Percentiles rank a stretch among this genome's conserved stretches.
These are phyloP conservation scores for Paedocypris micromegethes DNA, from an alignment of 2,797 vertebrate species.

Conservation along the genomic window DNA sequence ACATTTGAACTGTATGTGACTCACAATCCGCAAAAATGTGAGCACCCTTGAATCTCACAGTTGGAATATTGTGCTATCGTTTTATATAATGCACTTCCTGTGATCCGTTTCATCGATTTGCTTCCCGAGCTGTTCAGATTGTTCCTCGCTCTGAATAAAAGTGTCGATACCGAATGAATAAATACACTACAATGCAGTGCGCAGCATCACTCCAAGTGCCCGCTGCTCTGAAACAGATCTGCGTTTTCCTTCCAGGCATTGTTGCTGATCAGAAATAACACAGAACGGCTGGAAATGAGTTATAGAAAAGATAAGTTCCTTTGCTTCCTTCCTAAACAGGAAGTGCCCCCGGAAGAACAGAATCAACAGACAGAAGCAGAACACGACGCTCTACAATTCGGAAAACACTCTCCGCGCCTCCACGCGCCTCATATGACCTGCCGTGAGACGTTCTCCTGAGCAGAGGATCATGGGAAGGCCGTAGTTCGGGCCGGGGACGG, in stretches of 20 bases:
- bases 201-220: too few species aligned
- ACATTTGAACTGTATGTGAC: too few species aligned
- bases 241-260: constrained; percentile 10
- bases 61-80: too few species aligned
- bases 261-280: background rate
- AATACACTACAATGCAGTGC: too few species aligned
- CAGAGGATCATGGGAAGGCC: constrained; percentile 28
- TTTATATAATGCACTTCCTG: too few species aligned
- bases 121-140: too few species aligned
- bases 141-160: too few species aligned
- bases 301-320: constrained; percentile 2
- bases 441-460: background rate
- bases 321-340: constrained; percentile 61
- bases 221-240: background rate
- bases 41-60: too few species aligned
- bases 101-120: too few species aligned
- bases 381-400: constrained; percentile 97
- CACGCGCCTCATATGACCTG: constrained; percentile 92
- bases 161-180: too few species aligned
- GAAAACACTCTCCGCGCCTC: constrained; percentile 98
- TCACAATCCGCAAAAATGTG: too few species aligned
- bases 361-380: constrained; percentile 98
- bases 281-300: background rate
- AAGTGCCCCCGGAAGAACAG: constrained; percentile 98
- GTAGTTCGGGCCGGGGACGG: constrained; percentile 31